phyloP scores from a whole-genome alignment of 2,888 invertebrate genomes.

The Watsonalla cultraria region DNA sequence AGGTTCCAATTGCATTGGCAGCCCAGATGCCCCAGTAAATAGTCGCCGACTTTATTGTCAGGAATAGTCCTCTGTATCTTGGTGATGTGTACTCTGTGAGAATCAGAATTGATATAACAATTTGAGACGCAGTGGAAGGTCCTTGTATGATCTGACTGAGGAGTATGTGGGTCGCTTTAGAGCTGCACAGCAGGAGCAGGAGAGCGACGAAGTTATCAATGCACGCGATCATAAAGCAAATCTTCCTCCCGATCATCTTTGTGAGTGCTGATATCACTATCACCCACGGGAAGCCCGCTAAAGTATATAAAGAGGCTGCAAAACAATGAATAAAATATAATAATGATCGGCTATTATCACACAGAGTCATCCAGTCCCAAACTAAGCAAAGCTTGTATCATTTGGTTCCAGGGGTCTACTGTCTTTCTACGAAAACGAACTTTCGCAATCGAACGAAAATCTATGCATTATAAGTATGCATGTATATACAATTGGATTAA shows the following conservation, averaged over 20 bases:
- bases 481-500: too few species aligned
- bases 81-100: slow-evolving; percentile 35
- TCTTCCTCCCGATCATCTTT: slow-evolving; percentile 22
- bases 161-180: slow-evolving; percentile 21
- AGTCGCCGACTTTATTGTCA: slow-evolving; percentile 28
- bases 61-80: slow-evolving; percentile 30
- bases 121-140: slow-evolving; percentile 7
- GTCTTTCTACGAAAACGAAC: too few species aligned
- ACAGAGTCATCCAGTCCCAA: not conserved
- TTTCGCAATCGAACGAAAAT: too few species aligned
- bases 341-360: not conserved
- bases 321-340: not conserved
- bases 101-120: slow-evolving; percentile 16
- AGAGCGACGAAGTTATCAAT: slow-evolving; percentile 16
- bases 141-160: slow-evolving; percentile 23
- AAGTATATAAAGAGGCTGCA: slow-evolving; percentile 6
- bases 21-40: slow-evolving; percentile 31
- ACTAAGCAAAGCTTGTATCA: too few species aligned
- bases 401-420: too few species aligned
- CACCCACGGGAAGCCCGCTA: slow-evolving; percentile 26
- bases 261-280: slow-evolving; percentile 20
- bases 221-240: slow-evolving; percentile 15
- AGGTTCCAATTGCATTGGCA: slow-evolving; percentile 34
- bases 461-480: too few species aligned
- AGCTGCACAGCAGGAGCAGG: slow-evolving; percentile 22